A percentile compares a stretch with the other conserved stretches of the same genome.
These are phyloP conservation scores for Polia nebulosa DNA, from an alignment of 2,888 invertebrate genomes.

Conservation along the genomic window DNA sequence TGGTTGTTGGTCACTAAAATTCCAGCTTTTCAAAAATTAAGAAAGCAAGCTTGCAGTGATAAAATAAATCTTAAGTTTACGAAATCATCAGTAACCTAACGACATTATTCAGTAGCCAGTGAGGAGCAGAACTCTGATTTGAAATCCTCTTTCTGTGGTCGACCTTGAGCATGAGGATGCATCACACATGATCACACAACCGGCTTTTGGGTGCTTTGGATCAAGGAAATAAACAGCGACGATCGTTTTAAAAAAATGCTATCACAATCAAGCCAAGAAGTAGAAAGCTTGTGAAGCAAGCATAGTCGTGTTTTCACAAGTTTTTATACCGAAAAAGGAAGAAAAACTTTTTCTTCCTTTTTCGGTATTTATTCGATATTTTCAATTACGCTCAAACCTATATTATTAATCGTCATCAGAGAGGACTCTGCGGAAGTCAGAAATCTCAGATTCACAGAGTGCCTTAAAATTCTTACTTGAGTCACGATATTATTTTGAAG, in stretches of 20 bases:
- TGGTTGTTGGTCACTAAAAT: not conserved
- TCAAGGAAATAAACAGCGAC: not conserved
- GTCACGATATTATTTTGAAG: conserved; percentile 4
- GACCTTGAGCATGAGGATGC: not conserved
- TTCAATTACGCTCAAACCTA: not conserved
- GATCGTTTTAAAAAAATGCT: too few relatives aligned
- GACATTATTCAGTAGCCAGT: not conserved
- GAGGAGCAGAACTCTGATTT: not conserved
- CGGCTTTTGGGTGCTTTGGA: not conserved
- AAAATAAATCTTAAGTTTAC: not conserved
- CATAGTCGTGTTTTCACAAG: not conserved
- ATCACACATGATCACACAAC: not conserved
- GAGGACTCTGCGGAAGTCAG: not conserved
- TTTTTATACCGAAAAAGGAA: not conserved
- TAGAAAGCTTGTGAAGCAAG: not conserved
- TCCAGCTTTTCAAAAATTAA: not conserved
- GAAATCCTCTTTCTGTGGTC: too few relatives aligned
- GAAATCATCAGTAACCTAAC: not conserved
- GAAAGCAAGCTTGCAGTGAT: not conserved
- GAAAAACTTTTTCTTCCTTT: too few relatives aligned
- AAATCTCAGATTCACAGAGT: not conserved
- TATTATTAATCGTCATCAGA: not conserved
- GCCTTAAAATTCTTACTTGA: not conserved
- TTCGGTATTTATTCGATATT: not conserved
- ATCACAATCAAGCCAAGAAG: not conserved